Evolutionary conservation across 2,797 vertebrate species (phyloP).

Genomic region (Babyrousa celebensis): DNA sequence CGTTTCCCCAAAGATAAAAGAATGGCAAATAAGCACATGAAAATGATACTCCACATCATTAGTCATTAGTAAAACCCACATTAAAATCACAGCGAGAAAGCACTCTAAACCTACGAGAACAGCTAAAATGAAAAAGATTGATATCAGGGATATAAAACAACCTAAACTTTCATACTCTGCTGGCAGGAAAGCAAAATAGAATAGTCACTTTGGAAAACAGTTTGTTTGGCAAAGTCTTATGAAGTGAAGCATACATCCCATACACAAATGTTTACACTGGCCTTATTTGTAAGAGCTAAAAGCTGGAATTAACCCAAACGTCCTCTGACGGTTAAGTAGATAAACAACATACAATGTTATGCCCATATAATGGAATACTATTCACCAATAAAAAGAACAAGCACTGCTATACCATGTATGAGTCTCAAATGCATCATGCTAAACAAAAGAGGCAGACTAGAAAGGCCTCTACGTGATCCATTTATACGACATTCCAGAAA

Average conservation of each 20-base stretch:
- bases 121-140: slow-evolving; percentile 17
- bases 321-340: neutral
- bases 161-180: neutral
- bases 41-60: neutral
- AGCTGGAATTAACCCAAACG: slow-evolving; percentile 20
- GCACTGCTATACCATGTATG: neutral
- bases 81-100: slow-evolving; percentile 17
- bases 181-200: neutral
- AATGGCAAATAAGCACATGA: slow-evolving; percentile 33
- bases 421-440: neutral
- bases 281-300: slow-evolving; percentile 17
- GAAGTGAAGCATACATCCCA: neutral
- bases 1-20: slow-evolving; percentile 14
- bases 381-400: slow-evolving; percentile 30
- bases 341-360: neutral
- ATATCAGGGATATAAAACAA: neutral
- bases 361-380: neutral
- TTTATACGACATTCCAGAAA: neutral
- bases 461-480: neutral
- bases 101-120: neutral
- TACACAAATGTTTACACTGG: neutral
- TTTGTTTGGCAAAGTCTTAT: neutral
- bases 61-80: slow-evolving; percentile 12
- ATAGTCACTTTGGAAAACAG: slow-evolving; percentile 7
- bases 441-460: neutral